Percentiles rank a stretch among this genome's conserved stretches.
These are phyloP conservation scores for Drosophila vallismaia DNA, from an alignment of 2,888 invertebrate genomes.

Conservation along the genomic window DNA sequence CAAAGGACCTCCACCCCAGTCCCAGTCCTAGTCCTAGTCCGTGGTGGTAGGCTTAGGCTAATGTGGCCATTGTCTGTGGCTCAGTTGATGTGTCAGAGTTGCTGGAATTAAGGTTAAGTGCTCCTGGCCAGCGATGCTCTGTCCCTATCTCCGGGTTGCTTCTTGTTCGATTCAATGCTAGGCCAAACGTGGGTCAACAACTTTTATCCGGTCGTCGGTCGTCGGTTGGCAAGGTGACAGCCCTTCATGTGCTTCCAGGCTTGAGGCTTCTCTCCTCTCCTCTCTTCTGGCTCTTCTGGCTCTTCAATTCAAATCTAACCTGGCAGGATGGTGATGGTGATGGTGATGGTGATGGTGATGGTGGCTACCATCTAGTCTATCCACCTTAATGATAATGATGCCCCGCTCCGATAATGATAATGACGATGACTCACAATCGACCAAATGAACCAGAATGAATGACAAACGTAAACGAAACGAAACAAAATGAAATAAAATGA, in stretches of 20 bases:
- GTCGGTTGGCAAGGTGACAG: conserved; percentile 57
- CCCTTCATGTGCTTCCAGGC: conserved; percentile 10
- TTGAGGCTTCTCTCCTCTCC: background rate
- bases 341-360: too few species aligned
- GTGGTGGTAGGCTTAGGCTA: conserved; percentile 53
- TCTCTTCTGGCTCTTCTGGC: conserved; percentile 14
- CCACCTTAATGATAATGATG: conserved; percentile 33
- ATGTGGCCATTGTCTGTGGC: conserved; percentile 56
- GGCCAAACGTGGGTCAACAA: conserved; percentile 69
- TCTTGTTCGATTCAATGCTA: conserved; percentile 24
- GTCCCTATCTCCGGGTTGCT: conserved; percentile 10
- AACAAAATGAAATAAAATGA: conserved; percentile 33
- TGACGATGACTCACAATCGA: conserved; percentile 72
- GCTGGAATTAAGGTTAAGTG: conserved; percentile 67
- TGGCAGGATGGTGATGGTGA: background rate
- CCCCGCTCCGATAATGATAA: conserved; percentile 55
- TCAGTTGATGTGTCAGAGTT: conserved; percentile 48
- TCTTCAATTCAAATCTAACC: background rate
- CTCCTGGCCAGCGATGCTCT: conserved; percentile 22
- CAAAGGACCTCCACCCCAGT: conserved; percentile 46
- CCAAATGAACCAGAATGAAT: conserved; percentile 82
- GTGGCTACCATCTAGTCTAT: too few species aligned
- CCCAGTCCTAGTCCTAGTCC: background rate
- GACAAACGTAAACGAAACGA: conserved; percentile 56
- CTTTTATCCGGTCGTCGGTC: conserved; percentile 48